These are phyloP conservation scores for Scolopax mira DNA, from an alignment of 2,113 vertebrate genomes.

Conservation along the genomic window DNA sequence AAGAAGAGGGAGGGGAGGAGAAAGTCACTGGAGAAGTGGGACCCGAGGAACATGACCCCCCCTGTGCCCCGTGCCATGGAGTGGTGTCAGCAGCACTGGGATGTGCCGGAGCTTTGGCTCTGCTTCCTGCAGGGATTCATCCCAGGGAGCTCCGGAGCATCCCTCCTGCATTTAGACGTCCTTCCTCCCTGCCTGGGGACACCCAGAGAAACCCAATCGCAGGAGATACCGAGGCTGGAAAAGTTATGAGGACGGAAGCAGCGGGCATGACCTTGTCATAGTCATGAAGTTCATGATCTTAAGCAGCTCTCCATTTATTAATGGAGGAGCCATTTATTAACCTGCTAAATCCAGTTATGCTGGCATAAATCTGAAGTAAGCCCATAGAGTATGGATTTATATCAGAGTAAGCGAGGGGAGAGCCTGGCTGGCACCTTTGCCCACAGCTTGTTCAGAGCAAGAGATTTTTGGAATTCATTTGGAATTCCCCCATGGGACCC, in stretches of 20 bases:
- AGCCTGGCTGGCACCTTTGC: not conserved
- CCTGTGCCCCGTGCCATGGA: rapidly evolving
- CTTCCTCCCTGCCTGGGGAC: not conserved
- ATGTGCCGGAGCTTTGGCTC: not conserved
- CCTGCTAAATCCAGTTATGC: not conserved
- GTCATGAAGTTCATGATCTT: not conserved
- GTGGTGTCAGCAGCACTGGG: not conserved
- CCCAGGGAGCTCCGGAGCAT: rapidly evolving
- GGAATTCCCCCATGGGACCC: too few species aligned
- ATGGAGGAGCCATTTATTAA: slow-evolving; percentile 27
- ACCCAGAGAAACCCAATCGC: not conserved
- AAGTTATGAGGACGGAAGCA: slow-evolving; percentile 1
- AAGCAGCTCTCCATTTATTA: slow-evolving; percentile 35
- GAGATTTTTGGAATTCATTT: too few species aligned
- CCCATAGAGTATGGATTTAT: not conserved
- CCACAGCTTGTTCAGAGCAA: too few species aligned
- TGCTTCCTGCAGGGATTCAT: not conserved
- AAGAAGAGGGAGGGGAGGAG: not conserved
- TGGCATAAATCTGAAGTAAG: not conserved
- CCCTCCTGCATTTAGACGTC: rapidly evolving
- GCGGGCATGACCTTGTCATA: not conserved
- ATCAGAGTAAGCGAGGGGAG: rapidly evolving
- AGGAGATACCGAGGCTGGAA: not conserved
- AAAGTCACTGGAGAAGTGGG: not conserved
- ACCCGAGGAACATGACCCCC: not conserved